These are phyloP conservation scores for Enteromius unitaeniatus DNA, from an alignment of 2,797 vertebrate genomes.

Conservation along the genomic window DNA sequence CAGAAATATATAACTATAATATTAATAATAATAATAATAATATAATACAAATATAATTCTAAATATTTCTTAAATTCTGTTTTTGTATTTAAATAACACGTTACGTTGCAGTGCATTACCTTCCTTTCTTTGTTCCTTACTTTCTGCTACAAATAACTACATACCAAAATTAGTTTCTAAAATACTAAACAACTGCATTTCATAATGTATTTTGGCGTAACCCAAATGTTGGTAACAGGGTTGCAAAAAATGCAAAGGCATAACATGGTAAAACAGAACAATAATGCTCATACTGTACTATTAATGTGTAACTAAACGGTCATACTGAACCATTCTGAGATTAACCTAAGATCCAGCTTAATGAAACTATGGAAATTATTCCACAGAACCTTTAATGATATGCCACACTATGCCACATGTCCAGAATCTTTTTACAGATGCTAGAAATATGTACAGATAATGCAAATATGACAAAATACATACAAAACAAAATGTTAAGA, in stretches of 20 bases:
- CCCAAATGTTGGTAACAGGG: not conserved
- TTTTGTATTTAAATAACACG: not conserved
- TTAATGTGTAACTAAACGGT: not conserved
- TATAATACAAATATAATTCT: no score
- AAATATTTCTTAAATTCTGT: not conserved
- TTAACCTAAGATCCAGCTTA: not conserved
- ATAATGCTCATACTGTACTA: not conserved
- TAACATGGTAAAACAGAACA: not conserved
- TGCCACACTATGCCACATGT: not conserved
- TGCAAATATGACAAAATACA: not conserved
- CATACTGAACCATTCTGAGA: not conserved
- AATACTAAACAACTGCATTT: not conserved
- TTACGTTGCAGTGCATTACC: no score
- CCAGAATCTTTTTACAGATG: not conserved
- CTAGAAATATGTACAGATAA: not conserved
- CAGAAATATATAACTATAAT: no score
- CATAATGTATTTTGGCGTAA: not conserved
- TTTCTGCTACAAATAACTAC: no score
- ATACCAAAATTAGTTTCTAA: no score
- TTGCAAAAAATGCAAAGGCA: not conserved
- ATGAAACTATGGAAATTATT: not conserved
- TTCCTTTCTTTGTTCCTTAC: no score
- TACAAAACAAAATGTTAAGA: not conserved
- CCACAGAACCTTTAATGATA: not conserved
- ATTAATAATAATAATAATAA: no score